Evolutionary conservation across 2,888 invertebrate genomes (phyloP), one percentile per base, ranked within the genome.

Genomic region (Nomada goodeniana): DNA sequence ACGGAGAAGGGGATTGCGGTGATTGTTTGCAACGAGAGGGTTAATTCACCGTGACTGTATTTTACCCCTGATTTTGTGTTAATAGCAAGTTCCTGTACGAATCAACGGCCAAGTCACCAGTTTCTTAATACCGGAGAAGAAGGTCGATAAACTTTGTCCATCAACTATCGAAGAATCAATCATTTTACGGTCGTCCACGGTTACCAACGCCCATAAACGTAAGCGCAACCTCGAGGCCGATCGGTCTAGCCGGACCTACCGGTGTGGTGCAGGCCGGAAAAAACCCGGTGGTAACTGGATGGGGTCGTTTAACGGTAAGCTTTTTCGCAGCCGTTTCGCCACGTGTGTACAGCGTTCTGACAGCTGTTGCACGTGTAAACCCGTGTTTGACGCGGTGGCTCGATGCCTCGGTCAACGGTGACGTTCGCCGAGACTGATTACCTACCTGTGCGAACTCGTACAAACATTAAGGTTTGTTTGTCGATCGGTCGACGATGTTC

Each of bases 221-320:
- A 0, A 82, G 52, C 50, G 2, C 11, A 2, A 69, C 23, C 10
- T 57, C 65, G 15, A 85, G 77, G 20, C 7, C 70, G 4, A 67
- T 88, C 29, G 5, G 29, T 13, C 67, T 91, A 47, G 78, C 90
- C 0, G 9, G 74, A 4, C 0, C 75, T 0, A 20, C 64, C 11
- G 59, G 18, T 2, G 18, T n/a, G 9, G 71, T 87, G 50, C 42
- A 67, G 13, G 3, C 76, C 18, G 83, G 65, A 47, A 77, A 69
- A 42, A 26, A 15, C 4, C 85, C 84, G 1, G 73, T 82, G 36
- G 88, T 92, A 9, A 88, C 91, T 26, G 92, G 92, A 61, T 93
- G 92, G 92, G 92, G 92, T 50, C 77, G 82, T 4, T 75, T 81
- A 36, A 57, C 82, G 81, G 92, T 92, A 82, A 90, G 86, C 70